Percentiles rank a stretch among this genome's conserved stretches.
Conservation (phyloP, 2,888 invertebrate species). For the Volucella inflata region DNA sequence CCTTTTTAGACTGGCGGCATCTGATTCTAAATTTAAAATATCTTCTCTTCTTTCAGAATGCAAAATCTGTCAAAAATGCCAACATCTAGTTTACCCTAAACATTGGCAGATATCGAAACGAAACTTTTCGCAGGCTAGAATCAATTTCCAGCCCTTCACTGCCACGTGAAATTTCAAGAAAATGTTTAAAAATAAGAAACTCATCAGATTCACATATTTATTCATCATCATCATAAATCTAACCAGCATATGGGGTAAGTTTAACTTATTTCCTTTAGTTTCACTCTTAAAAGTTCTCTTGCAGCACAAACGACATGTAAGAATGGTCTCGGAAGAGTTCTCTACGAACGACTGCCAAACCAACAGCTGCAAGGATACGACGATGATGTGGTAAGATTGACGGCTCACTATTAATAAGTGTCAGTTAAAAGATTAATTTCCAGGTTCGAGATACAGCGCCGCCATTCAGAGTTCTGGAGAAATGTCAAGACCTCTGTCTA, state of each 20-base stretch:
- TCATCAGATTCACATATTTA: slow-evolving; percentile 62
- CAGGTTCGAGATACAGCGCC: slow-evolving; percentile 92
- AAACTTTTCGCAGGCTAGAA: slow-evolving; percentile 31
- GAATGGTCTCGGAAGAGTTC: slow-evolving; percentile 93
- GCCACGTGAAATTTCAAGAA: slow-evolving; percentile 6
- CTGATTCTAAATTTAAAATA: not conserved
- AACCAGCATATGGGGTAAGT: slow-evolving; percentile 67
- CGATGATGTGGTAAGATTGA: slow-evolving; percentile 90
- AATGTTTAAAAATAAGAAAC: slow-evolving; percentile 67
- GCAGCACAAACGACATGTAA: slow-evolving; percentile 93
- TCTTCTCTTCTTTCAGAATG: slow-evolving; percentile 27
- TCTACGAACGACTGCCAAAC: slow-evolving; percentile 94
- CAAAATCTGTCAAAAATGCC: slow-evolving; percentile 34
- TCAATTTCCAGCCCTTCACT: not conserved
- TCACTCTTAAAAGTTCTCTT: not conserved
- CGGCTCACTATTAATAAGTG: slow-evolving; percentile 62
- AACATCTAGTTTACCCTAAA: not conserved
- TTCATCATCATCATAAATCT: slow-evolving; percentile 54
- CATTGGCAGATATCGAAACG: slow-evolving; percentile 15
- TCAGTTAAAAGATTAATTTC: not conserved
- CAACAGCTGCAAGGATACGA: slow-evolving; percentile 95
- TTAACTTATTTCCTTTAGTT: not conserved
- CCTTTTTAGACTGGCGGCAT: not conserved
- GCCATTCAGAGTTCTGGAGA: slow-evolving; percentile 93
- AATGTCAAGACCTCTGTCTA: slow-evolving; percentile 93